These are phyloP conservation scores for Spodoptera littoralis DNA, from an alignment of 2,888 invertebrate genomes.

Conservation along the genomic window DNA sequence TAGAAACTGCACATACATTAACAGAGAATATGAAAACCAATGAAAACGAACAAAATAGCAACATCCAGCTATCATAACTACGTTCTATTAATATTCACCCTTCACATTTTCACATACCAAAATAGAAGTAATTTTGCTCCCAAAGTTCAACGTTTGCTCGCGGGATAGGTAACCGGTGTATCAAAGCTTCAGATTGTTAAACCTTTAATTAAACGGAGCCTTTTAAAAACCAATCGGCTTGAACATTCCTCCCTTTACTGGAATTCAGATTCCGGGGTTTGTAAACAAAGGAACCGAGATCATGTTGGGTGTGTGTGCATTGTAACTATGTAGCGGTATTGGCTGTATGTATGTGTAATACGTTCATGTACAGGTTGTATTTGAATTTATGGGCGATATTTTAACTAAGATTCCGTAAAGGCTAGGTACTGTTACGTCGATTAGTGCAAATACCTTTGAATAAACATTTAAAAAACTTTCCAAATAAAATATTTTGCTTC, in stretches of 20 bases:
- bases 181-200: slow-evolving; percentile 14
- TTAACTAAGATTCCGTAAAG: too few species aligned
- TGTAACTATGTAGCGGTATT: background rate
- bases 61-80: too few species aligned
- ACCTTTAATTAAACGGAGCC: slow-evolving; percentile 29
- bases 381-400: too few species aligned
- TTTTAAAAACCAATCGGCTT: slow-evolving; percentile 32
- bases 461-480: too few species aligned
- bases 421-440: too few species aligned
- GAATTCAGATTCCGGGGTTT: slow-evolving; percentile 5
- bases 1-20: too few species aligned
- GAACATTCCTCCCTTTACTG: slow-evolving; percentile 8
- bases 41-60: too few species aligned
- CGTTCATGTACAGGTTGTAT: too few species aligned
- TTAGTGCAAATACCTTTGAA: too few species aligned
- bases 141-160: slow-evolving; percentile 26
- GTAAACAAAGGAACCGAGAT: slow-evolving; percentile 12
- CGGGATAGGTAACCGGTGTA: slow-evolving; percentile 6
- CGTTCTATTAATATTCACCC: too few species aligned
- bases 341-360: background rate
- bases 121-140: slow-evolving; percentile 4
- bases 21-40: too few species aligned
- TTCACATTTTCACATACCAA: background rate
- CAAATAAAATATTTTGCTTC: too few species aligned
- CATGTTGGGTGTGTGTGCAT: background rate